Conservation (phyloP, 2,797 vertebrate species). For the Leontocebus nigricollis region DNA sequence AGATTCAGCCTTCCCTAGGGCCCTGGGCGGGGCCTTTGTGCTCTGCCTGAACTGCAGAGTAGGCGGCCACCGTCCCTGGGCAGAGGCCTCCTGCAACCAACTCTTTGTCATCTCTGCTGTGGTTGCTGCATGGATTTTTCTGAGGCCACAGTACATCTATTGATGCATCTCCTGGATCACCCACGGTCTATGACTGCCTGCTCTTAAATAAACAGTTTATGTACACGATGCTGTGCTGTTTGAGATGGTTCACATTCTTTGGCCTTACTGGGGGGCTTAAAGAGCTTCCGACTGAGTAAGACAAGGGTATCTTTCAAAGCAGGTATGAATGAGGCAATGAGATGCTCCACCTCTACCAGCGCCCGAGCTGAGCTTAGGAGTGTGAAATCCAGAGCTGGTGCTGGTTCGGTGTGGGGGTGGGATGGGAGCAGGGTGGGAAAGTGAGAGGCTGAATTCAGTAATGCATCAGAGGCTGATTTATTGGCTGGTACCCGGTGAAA, state of each 20-base stretch:
- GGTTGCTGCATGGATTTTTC: background rate
- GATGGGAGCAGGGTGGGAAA: background rate
- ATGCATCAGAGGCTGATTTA: background rate
- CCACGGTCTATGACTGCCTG: background rate
- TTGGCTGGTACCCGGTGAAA: background rate
- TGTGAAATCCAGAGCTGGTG: background rate
- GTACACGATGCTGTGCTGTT: rapidly evolving
- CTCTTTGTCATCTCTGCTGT: background rate
- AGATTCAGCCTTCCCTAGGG: background rate
- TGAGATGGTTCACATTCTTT: background rate
- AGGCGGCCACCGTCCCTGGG: background rate
- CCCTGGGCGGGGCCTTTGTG: no score
- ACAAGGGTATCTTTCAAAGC: constrained; percentile 58
- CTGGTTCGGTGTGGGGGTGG: constrained; percentile 7
- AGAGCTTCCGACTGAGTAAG: background rate
- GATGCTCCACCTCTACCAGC: background rate
- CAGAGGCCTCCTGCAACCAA: background rate
- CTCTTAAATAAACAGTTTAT: background rate
- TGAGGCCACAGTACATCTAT: constrained; percentile 20
- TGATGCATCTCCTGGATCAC: background rate
- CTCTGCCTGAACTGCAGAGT: rapidly evolving
- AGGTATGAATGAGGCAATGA: background rate
- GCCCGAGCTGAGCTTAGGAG: background rate
- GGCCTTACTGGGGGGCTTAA: background rate
- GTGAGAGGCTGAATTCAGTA: background rate